Percentiles rank a stretch among this genome's conserved stretches.
These are phyloP conservation scores for Rhinogobio ventralis DNA, from an alignment of 2,797 vertebrate genomes.

Conservation along the genomic window DNA sequence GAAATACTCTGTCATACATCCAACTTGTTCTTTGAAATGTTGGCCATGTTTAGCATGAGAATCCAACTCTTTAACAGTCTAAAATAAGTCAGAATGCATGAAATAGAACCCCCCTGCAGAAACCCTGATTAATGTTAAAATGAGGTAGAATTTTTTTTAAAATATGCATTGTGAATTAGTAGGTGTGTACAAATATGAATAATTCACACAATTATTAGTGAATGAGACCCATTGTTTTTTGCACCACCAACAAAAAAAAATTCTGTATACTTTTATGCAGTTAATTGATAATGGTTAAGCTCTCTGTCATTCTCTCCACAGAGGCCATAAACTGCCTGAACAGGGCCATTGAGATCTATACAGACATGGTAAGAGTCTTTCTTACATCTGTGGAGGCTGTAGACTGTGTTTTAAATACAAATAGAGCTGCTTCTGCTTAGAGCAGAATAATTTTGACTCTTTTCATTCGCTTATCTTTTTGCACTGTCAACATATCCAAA, in stretches of 20 bases:
- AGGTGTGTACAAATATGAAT: not conserved
- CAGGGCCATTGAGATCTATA: slow-evolving; percentile 87
- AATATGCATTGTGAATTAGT: slow-evolving; percentile 11
- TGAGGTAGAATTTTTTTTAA: too few relatives aligned
- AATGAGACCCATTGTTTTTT: not conserved
- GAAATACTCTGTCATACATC: too few relatives aligned
- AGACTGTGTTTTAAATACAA: not conserved
- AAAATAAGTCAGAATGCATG: too few relatives aligned
- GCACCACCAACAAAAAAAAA: not conserved
- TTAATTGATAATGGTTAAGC: not conserved
- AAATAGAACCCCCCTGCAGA: too few relatives aligned
- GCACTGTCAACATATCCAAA: not conserved
- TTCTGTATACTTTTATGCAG: too few relatives aligned
- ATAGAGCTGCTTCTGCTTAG: not conserved
- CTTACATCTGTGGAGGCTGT: not conserved
- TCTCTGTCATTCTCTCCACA: slow-evolving; percentile 61
- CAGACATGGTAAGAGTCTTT: slow-evolving; percentile 77
- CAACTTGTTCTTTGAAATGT: too few relatives aligned
- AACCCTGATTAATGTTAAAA: too few relatives aligned
- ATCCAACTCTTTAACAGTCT: too few relatives aligned
- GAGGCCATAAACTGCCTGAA: slow-evolving; percentile 81
- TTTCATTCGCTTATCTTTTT: not conserved
- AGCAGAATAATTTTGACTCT: not conserved
- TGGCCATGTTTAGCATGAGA: too few relatives aligned
- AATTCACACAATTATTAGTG: not conserved